Conservation (phyloP, 2,888 invertebrate genomes). For the Apeira syringaria region DNA sequence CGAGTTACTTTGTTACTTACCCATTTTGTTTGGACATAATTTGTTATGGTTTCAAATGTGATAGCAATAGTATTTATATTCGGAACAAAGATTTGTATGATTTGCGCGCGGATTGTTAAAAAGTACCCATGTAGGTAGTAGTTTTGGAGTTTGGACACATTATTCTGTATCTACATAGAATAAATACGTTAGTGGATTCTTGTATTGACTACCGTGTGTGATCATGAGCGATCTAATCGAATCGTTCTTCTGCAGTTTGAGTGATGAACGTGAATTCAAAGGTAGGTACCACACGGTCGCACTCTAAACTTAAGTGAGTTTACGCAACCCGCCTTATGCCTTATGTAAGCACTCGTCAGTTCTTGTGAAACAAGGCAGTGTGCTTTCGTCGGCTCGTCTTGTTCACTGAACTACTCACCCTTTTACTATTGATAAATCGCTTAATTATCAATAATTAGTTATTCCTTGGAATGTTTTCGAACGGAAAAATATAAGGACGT, state of each 20-base stretch:
- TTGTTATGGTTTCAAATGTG: conserved; percentile 29
- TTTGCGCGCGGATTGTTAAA: conserved; percentile 15
- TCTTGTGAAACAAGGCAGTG: conserved; percentile 67
- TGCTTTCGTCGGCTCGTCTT: conserved; percentile 63
- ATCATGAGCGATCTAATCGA: conserved; percentile 42
- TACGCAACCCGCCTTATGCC: conserved; percentile 62
- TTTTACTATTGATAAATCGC: conserved; percentile 53
- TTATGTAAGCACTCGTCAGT: conserved; percentile 75
- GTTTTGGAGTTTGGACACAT: no score
- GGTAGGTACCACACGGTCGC: conserved; percentile 59
- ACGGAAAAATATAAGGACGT: no score
- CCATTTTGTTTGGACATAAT: conserved; percentile 44
- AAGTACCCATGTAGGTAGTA: no score
- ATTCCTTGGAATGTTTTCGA: no score
- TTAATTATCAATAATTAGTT: no score
- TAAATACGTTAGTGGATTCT: no score
- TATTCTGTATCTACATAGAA: no score
- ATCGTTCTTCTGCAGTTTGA: conserved; percentile 60
- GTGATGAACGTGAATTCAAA: conserved; percentile 55
- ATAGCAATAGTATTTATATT: conserved; percentile 20
- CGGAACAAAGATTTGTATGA: conserved; percentile 21
- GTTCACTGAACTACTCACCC: conserved; percentile 41
- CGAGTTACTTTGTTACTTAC: conserved; percentile 62
- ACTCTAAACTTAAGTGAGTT: conserved; percentile 66
- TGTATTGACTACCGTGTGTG: conserved; percentile 19